phyloP scores from a whole-genome alignment of 1,140 invertebrate genomes.

The Galendromus occidentalis region DNA sequence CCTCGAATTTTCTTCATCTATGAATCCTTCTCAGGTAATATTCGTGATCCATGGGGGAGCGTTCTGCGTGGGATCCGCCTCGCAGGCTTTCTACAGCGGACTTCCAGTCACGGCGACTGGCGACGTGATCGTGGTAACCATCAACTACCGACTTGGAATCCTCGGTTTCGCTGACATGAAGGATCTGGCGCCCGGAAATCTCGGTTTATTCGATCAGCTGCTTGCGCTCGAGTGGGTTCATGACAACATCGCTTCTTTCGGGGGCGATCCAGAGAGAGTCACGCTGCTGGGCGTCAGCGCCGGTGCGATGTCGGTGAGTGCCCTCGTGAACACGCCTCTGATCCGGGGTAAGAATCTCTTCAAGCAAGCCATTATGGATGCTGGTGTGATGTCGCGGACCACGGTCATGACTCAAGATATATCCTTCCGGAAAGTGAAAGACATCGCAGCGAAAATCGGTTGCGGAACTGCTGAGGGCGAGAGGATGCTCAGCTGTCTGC shows the following conservation, averaged over 20 bases:
- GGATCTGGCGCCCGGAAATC: slow-evolving; percentile 33
- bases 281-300: slow-evolving; percentile 75
- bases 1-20: neutral
- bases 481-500: neutral
- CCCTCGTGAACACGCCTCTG: slow-evolving; percentile 32
- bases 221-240: slow-evolving; percentile 41
- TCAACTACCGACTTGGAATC: slow-evolving; percentile 32
- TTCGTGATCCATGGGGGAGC: slow-evolving; percentile 9
- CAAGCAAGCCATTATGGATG: slow-evolving; percentile 21
- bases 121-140: slow-evolving; percentile 34
- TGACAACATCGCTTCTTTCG: slow-evolving; percentile 67
- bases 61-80: slow-evolving; percentile 26
- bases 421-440: neutral
- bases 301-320: slow-evolving; percentile 33
- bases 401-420: neutral
- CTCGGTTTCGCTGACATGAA: slow-evolving; percentile 32
- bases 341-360: slow-evolving; percentile 28
- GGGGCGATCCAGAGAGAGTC: slow-evolving; percentile 71
- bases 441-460: neutral
- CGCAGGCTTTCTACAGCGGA: slow-evolving; percentile 34
- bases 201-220: slow-evolving; percentile 33
- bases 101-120: slow-evolving; percentile 29
- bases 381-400: neutral
- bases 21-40: neutral
- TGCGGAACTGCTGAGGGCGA: neutral